A percentile compares a stretch with the other conserved stretches of the same genome.
phyloP scores from a whole-genome alignment of 2,113 vertebrate species.

The Microcebus murinus region DNA sequence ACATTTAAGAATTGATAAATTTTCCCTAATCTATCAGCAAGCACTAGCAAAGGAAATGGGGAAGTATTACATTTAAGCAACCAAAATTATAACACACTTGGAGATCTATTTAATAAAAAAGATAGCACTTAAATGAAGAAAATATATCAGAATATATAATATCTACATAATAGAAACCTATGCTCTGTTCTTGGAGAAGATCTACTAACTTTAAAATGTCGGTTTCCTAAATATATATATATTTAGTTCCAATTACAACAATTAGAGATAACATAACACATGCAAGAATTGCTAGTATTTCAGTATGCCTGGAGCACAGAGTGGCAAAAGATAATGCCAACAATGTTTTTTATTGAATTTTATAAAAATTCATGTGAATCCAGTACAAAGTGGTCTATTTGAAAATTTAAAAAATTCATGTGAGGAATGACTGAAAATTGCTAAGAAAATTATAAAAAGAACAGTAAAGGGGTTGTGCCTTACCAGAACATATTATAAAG shows the following conservation, averaged over 20 bases:
- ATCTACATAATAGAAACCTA: neutral
- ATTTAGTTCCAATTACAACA: neutral
- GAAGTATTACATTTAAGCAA: neutral
- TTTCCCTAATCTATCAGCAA: slow-evolving; percentile 4
- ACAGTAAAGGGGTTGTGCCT: neutral
- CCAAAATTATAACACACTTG: neutral
- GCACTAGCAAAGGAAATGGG: neutral
- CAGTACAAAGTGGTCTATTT: too few species aligned
- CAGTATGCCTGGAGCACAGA: neutral
- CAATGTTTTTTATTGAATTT: neutral
- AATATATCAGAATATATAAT: neutral
- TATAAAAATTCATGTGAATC: neutral
- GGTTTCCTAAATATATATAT: neutral
- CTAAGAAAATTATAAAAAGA: slow-evolving; percentile 12
- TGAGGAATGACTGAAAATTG: neutral
- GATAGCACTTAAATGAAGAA: slow-evolving; percentile 8
- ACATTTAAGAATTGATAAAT: neutral
- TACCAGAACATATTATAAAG: neutral
- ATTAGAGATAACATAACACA: too few species aligned
- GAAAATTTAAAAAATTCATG: neutral
- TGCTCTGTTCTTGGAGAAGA: neutral
- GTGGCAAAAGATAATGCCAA: neutral
- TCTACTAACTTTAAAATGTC: neutral
- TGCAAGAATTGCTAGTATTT: neutral
- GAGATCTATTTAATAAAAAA: neutral